Evolutionary conservation across 2,113 vertebrate genomes (phyloP).

Genomic region (Centrocercus urophasianus): DNA sequence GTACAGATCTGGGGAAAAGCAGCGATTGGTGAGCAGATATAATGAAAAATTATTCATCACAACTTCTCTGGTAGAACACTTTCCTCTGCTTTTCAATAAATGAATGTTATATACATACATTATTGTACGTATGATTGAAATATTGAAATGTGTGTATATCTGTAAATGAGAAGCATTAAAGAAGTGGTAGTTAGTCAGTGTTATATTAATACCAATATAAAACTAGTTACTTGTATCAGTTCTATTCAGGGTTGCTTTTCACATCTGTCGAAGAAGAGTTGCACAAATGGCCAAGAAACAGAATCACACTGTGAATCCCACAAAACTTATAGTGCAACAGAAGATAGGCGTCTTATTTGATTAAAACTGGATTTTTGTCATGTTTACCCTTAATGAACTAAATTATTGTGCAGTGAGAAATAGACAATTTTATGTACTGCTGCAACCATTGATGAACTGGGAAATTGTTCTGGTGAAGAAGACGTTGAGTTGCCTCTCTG

Average conservation of each 20-base stretch:
- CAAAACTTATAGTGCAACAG: not conserved
- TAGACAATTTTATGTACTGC: not conserved
- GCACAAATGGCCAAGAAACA: not conserved
- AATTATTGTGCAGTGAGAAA: not conserved
- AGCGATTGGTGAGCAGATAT: conserved; percentile 87
- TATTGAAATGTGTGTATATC: not conserved
- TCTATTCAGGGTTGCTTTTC: not conserved
- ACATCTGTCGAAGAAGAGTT: not conserved
- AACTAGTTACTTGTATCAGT: not conserved
- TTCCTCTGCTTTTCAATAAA: not conserved
- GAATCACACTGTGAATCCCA: not conserved
- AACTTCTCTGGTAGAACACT: not conserved
- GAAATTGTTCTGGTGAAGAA: not conserved
- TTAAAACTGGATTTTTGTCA: not conserved
- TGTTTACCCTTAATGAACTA: not conserved
- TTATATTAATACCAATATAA: not conserved
- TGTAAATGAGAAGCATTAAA: not conserved
- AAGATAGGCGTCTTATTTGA: not conserved
- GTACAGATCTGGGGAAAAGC: conserved; percentile 98
- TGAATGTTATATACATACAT: fast-evolving
- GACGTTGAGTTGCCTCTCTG: not conserved
- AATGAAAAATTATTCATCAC: not conserved
- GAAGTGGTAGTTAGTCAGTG: not conserved
- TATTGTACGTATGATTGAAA: not conserved
- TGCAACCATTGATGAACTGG: not conserved